Evolutionary conservation across 2,797 vertebrate genomes (phyloP).

Genomic region (Pteronotus mesoamericanus): DNA sequence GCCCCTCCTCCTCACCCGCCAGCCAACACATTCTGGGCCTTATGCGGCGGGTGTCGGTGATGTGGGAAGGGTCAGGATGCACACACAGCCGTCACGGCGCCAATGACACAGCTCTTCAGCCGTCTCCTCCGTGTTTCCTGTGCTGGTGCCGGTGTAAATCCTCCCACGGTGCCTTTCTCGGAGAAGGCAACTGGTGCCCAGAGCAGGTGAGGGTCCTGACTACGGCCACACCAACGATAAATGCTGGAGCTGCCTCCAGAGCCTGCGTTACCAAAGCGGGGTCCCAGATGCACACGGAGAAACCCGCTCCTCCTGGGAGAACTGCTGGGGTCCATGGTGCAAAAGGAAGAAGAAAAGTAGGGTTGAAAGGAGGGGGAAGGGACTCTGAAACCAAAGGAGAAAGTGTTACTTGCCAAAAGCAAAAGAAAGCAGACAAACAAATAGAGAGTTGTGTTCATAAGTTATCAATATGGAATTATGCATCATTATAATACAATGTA

Average conservation of each 20-base stretch:
- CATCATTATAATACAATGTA: not conserved
- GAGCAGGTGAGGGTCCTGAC: not conserved
- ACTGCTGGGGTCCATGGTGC: not conserved
- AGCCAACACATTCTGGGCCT: not conserved
- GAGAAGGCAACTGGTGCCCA: not conserved
- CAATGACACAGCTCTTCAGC: not conserved
- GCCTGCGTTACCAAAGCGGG: not conserved
- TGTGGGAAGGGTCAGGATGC: not conserved
- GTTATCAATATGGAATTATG: rapidly evolving
- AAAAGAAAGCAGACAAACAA: not conserved
- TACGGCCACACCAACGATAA: rapidly evolving
- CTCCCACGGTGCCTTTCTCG: not conserved
- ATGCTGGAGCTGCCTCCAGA: not conserved
- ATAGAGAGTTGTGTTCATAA: not conserved
- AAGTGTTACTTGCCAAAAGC: not conserved
- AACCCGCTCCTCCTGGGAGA: not conserved
- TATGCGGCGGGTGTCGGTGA: rapidly evolving
- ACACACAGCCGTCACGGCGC: not conserved
- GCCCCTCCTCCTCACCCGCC: not conserved
- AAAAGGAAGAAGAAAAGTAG: not conserved
- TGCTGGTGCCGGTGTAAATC: not conserved
- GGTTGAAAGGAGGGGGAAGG: not conserved
- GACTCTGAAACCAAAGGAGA: not conserved
- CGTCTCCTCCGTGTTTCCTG: too few relatives aligned
- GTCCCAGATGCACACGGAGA: not conserved